Conservation (phyloP, 2,797 vertebrate species). For the Agapornis canus region DNA sequence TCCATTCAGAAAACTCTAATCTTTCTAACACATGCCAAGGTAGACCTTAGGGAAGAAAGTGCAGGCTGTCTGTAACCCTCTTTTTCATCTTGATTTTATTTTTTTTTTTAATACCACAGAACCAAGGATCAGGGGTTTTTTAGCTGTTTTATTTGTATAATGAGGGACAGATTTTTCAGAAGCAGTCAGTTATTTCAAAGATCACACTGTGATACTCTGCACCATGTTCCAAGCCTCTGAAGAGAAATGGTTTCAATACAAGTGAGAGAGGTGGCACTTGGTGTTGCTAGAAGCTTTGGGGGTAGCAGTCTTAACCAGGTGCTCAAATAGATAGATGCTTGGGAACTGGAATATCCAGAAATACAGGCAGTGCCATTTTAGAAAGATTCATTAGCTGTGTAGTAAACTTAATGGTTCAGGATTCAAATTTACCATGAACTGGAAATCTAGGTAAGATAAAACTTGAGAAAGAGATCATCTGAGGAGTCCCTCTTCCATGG, state of each 20-base stretch:
- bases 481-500: rapidly evolving
- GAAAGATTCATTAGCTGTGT: not conserved
- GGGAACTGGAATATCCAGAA: not conserved
- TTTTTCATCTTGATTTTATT: not conserved
- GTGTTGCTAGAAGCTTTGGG: not conserved
- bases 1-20: not conserved
- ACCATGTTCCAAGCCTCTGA: not conserved
- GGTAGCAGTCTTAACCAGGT: rapidly evolving
- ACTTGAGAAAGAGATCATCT: not conserved
- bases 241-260: not conserved
- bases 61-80: not conserved
- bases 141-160: rapidly evolving
- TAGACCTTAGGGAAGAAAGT: not conserved
- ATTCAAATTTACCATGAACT: not conserved
- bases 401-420: not conserved
- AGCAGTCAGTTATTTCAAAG: not conserved
- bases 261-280: not conserved
- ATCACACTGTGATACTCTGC: not conserved
- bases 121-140: not conserved
- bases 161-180: not conserved
- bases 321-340: not conserved
- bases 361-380: not conserved
- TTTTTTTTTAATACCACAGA: rapidly evolving
- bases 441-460: not conserved
- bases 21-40: not conserved